Base-by-base conservation (phyloP, 1,140 invertebrate species). In the Nephotettix cincticeps region DNA sequence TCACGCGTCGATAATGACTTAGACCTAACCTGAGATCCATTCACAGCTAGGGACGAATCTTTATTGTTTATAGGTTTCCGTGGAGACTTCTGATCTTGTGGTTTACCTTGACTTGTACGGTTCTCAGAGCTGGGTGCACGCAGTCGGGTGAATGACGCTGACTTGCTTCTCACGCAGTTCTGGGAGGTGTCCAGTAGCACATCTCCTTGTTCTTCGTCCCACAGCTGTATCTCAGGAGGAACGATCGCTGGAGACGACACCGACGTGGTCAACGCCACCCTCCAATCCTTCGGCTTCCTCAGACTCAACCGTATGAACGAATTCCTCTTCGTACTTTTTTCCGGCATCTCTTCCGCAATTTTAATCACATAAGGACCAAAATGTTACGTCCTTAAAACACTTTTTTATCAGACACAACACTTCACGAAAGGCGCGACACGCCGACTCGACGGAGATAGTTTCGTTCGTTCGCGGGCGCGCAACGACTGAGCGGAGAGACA, bases 221-320 rank as follows among this genome's bases (percentile, higher is more conserved):
- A 58, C 14, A 69, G 43, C 25, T 58, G 45, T 14, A 69, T 69
- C 1, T 43, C 21, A 54, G 67, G 67, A 21, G 25, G 4, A 9
- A 36, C 36, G 28, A 47, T 56, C 1, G 45, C 43, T 27, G 67
- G 47, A 11, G 67, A 69, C 29, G 67, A 69, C 27, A 47, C 43
- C 1, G 67, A 69, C 1, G 43, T 69, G 11, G 36, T 47, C 25
- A 69, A 43, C 45, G 43, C 36, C 45, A 43, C 36, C 14, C 56
- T 58, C 67, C 67, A 69, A 11, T 69, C 27, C 21, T 23, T 36
- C 30, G 67, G 67, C 43, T 69, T 69, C 28, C 67, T 9, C 67
- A 69, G 56, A 69, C 67, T 69, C 28, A 69, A 19, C 19, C 67
- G 29, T 19, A 69, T 67, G 6, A 67, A 40, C 1, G 64, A 36